Conservation (phyloP, 1,140 invertebrate genomes). For the Chlorops oryzae region DNA sequence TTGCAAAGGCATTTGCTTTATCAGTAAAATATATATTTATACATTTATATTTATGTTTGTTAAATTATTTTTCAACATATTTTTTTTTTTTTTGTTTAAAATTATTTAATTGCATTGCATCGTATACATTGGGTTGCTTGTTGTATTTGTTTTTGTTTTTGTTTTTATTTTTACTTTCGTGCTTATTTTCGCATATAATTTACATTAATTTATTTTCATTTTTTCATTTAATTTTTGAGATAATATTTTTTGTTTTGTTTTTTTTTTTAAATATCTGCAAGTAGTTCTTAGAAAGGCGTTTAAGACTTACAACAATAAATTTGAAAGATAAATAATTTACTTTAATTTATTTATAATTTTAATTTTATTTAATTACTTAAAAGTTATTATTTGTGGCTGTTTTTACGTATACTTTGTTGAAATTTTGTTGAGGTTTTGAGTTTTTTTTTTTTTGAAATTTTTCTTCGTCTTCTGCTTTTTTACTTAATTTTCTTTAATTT, state of each 20-base stretch:
- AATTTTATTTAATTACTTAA: conserved; percentile 33
- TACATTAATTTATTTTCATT: conserved; percentile 9
- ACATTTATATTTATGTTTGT: too few species aligned
- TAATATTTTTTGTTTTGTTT: conserved; percentile 16
- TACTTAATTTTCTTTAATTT: not conserved
- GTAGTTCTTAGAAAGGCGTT: conserved; percentile 29
- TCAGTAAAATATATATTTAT: too few species aligned
- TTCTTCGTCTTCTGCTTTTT: conserved; percentile 13
- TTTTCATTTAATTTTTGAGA: conserved; percentile 14
- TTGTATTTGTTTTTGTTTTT: conserved; percentile 1
- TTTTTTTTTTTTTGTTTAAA: conserved; percentile 1
- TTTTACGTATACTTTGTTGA: conserved; percentile 43
- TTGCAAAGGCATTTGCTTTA: too few species aligned
- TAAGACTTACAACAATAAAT: conserved; percentile 11
- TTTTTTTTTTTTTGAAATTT: conserved; percentile 39
- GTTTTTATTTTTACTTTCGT: conserved; percentile 12
- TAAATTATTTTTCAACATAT: conserved; percentile 1
- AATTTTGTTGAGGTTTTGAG: conserved; percentile 19
- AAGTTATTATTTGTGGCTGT: conserved; percentile 19
- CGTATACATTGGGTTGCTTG: conserved; percentile 10
- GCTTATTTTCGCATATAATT: conserved; percentile 9
- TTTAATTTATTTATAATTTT: conserved; percentile 1
- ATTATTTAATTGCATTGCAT: conserved; percentile 11
- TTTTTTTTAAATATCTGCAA: conserved; percentile 26
- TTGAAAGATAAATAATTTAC: not conserved